Evolutionary conservation across 1,140 invertebrate genomes (phyloP), one percentile per base, ranked within the genome.

Genomic region (Mycetomoellerius zeteki): DNA sequence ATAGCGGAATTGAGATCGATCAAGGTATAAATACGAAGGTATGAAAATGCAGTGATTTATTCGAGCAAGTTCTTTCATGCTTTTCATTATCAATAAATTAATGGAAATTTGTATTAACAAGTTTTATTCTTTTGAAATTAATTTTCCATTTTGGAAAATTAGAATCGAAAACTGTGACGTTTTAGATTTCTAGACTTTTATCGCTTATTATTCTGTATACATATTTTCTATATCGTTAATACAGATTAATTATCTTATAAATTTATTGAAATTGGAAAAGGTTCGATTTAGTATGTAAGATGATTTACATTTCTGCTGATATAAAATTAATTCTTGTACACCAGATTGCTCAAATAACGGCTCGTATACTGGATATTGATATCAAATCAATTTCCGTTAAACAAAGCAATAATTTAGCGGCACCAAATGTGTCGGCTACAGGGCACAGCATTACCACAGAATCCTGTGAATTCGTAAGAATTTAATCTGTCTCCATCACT

Each of bases 371-470:
- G 6, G 97, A 97, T 6, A 97, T 98, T 64, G 96, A 97, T 21
- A 86, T 98, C 60, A 96, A 97, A 0, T 96, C 96, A 93, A 94
- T 98, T 1, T 96, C 93, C 50, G 95, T 98, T 0, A 97, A 98
- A 93, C 96, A 97, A 19, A 96, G 95, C 30, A 96, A 96, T 56
- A 97, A 94, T 92, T 94, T 97, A 24, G 96, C 96, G 64, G 94
- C 97, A 33, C 96, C 97, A 1, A 98, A 98, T 92, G 94, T 96
- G 65, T 94, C 94, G 86, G 95, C 96, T 0, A 97, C 97, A 12
- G 98, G 97, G n/a, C 97, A 97, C 0, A 97, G 97, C 89, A 93
- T 97, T 6, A 96, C 97, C 0, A 97, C 97, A 92, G 98, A 98
- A 93, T 94, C 96, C 12, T 96, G 96, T 10, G 96, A 96, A 78